Evolutionary conservation across 2,888 invertebrate species (phyloP).

Genomic region (Danaus chrysippus): DNA sequence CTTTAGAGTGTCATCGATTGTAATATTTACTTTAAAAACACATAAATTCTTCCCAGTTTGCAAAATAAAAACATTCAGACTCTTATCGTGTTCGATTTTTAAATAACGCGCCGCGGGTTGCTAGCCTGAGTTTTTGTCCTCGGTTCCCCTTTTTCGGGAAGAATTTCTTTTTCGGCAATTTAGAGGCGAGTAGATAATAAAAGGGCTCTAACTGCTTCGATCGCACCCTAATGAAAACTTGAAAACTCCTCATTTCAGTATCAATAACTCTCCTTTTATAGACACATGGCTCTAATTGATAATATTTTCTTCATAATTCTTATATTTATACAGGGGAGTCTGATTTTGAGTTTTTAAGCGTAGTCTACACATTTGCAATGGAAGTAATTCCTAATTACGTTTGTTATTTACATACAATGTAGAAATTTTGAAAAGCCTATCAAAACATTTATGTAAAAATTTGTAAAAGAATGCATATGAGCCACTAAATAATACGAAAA

Average conservation of each 20-base stretch:
- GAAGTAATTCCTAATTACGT: neutral
- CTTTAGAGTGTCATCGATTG: constrained; percentile 67
- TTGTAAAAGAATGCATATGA: too few species aligned
- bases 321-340: neutral
- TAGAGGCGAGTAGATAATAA: constrained; percentile 78
- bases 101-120: constrained; percentile 74
- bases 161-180: constrained; percentile 77
- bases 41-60: constrained; percentile 74
- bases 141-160: constrained; percentile 68
- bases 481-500: too few species aligned
- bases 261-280: constrained; percentile 61
- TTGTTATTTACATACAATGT: too few species aligned
- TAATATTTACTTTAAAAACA: constrained; percentile 70
- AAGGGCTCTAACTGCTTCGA: constrained; percentile 77
- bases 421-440: too few species aligned
- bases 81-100: constrained; percentile 79
- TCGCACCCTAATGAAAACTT: constrained; percentile 77
- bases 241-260: constrained; percentile 70
- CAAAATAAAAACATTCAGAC: constrained; percentile 75
- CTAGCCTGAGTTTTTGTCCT: constrained; percentile 72
- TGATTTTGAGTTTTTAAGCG: too few species aligned
- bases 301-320: constrained; percentile 5
- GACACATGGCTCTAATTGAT: constrained; percentile 30
- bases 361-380: neutral
- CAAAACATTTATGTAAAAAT: too few species aligned